Evolutionary conservation across 2,797 vertebrate genomes (phyloP).

Genomic region (Argentina silus): DNA sequence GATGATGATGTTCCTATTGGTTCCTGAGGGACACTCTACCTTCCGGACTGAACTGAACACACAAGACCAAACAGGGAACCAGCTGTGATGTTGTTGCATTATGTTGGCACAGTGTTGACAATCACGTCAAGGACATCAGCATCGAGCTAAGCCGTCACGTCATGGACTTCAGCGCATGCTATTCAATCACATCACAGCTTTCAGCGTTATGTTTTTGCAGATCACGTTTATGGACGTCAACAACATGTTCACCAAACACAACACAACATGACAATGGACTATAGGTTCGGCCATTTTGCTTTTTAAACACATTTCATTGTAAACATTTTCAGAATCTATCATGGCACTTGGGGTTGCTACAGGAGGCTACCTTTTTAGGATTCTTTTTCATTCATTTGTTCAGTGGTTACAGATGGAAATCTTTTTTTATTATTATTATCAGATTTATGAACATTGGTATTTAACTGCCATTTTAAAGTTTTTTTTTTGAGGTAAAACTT

Average conservation of each 20-base stretch:
- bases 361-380: slow-evolving; percentile 51
- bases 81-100: slow-evolving; percentile 11
- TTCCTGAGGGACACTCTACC: slow-evolving; percentile 5
- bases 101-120: slow-evolving; percentile 16
- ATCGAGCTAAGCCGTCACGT: slow-evolving; percentile 15
- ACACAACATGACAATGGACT: slow-evolving; percentile 33
- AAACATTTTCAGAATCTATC: slow-evolving; percentile 6
- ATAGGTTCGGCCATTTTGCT: slow-evolving; percentile 35
- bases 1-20: slow-evolving; percentile 22
- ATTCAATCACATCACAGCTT: background rate
- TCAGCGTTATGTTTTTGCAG: background rate
- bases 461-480: slow-evolving; percentile 53
- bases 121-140: slow-evolving; percentile 37
- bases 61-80: background rate
- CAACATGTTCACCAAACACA: slow-evolving; percentile 15
- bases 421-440: slow-evolving; percentile 50
- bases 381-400: slow-evolving; percentile 39
- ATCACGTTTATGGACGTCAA: slow-evolving; percentile 17
- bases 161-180: slow-evolving; percentile 10
- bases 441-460: slow-evolving; percentile 68
- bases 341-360: slow-evolving; percentile 37
- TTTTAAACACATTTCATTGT: slow-evolving; percentile 54
- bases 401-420: slow-evolving; percentile 32
- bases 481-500: slow-evolving; percentile 41
- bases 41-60: background rate